phyloP scores from a whole-genome alignment of 2,797 vertebrate species.

The Odontamblyopus lacepedii region DNA sequence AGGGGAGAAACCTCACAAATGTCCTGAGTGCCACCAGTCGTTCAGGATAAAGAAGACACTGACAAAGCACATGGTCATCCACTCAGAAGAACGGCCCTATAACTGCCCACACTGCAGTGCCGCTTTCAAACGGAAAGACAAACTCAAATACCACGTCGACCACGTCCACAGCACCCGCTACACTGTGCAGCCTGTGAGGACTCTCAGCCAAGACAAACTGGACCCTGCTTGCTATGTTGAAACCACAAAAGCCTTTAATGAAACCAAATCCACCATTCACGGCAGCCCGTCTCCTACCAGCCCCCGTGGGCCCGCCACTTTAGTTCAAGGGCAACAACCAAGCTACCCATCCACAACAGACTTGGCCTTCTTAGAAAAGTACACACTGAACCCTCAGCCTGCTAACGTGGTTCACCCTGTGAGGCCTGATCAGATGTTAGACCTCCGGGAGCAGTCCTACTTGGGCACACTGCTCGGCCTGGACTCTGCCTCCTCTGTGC shows the following conservation, averaged over 20 bases:
- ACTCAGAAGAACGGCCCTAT: slow-evolving; percentile 95
- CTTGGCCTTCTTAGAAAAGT: slow-evolving; percentile 93
- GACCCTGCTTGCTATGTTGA: slow-evolving; percentile 75
- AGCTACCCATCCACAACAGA: slow-evolving; percentile 86
- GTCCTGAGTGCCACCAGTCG: slow-evolving; percentile 92
- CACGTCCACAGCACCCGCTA: slow-evolving; percentile 89
- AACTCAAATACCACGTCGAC: slow-evolving; percentile 96
- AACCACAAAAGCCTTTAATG: slow-evolving; percentile 57
- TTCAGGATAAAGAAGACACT: slow-evolving; percentile 99
- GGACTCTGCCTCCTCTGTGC: slow-evolving; percentile 82
- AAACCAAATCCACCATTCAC: slow-evolving; percentile 66
- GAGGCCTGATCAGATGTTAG: slow-evolving; percentile 90
- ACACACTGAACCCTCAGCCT: slow-evolving; percentile 93
- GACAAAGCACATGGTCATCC: slow-evolving; percentile 98
- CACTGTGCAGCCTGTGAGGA: slow-evolving; percentile 69
- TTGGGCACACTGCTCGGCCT: slow-evolving; percentile 92
- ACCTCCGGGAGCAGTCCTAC: slow-evolving; percentile 91
- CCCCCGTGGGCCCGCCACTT: slow-evolving; percentile 77
- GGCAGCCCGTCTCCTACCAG: slow-evolving; percentile 71
- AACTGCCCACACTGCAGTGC: slow-evolving; percentile 95
- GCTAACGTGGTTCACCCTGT: slow-evolving; percentile 91
- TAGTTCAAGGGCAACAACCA: slow-evolving; percentile 74
- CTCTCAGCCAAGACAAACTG: slow-evolving; percentile 75
- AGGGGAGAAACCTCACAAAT: slow-evolving; percentile 98
- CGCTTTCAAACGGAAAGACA: slow-evolving; percentile 97